Percentiles rank a stretch among this genome's conserved stretches.
These are phyloP conservation scores for Sciaenops ocellatus DNA, from an alignment of 2,797 vertebrate genomes.

Conservation along the genomic window DNA sequence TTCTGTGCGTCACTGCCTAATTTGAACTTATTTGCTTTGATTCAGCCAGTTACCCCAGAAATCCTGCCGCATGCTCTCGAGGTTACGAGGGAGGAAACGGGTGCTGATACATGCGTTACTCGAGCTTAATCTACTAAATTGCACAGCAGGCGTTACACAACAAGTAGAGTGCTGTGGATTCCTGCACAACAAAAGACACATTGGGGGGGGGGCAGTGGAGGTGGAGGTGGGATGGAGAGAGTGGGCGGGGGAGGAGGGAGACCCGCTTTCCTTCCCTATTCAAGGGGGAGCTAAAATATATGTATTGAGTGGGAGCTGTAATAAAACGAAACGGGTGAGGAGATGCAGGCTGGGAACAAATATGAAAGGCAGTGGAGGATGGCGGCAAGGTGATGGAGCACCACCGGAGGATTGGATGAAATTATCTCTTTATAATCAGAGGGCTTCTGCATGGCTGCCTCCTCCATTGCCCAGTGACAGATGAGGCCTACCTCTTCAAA, in stretches of 20 bases:
- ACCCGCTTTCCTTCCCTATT: slow-evolving; percentile 66
- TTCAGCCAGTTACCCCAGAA: slow-evolving; percentile 46
- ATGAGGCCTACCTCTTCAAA: slow-evolving; percentile 82
- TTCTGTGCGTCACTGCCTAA: slow-evolving; percentile 60
- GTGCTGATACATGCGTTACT: slow-evolving; percentile 55
- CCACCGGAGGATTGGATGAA: slow-evolving; percentile 79
- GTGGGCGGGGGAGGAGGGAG: slow-evolving; percentile 45
- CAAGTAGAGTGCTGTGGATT: slow-evolving; percentile 77
- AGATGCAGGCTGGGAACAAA: slow-evolving; percentile 81
- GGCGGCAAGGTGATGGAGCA: slow-evolving; percentile 77
- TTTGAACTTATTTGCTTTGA: slow-evolving; percentile 67
- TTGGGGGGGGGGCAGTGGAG: background rate
- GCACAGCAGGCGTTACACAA: slow-evolving; percentile 75
- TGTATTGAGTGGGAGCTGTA: slow-evolving; percentile 80
- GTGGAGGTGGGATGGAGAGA: slow-evolving; percentile 19
- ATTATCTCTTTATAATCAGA: slow-evolving; percentile 86
- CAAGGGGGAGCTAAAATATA: slow-evolving; percentile 78
- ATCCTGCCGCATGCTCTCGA: slow-evolving; percentile 28
- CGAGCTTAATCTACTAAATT: slow-evolving; percentile 76
- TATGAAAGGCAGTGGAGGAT: slow-evolving; percentile 82
- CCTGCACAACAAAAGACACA: slow-evolving; percentile 76
- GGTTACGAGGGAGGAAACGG: slow-evolving; percentile 7
- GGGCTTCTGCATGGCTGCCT: slow-evolving; percentile 82
- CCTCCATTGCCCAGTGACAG: slow-evolving; percentile 81
- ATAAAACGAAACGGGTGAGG: slow-evolving; percentile 80